Conservation (phyloP, 1,140 invertebrate genomes). For the Procambarus virginalis region DNA sequence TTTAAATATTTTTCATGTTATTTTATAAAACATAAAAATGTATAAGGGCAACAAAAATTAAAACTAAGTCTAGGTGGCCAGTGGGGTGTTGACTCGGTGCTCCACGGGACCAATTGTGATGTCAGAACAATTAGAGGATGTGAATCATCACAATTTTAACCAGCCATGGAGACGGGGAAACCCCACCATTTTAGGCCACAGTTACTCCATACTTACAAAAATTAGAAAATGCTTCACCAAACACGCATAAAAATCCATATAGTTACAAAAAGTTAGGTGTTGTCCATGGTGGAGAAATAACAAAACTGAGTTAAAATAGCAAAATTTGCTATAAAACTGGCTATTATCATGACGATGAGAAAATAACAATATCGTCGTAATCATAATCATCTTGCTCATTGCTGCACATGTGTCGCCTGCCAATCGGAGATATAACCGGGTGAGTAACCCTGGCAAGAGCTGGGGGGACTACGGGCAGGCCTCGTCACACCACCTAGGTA, state of each 20-base stretch:
- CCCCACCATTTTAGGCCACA: constrained; percentile 48
- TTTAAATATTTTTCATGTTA: constrained; percentile 68
- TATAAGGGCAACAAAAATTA: constrained; percentile 68
- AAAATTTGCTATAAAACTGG: constrained; percentile 60
- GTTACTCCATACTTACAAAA: constrained; percentile 67
- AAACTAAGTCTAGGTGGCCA: constrained; percentile 60
- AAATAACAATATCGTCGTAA: constrained; percentile 47
- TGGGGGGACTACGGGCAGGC: constrained; percentile 12
- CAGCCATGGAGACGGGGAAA: constrained; percentile 30
- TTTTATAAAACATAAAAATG: constrained; percentile 68
- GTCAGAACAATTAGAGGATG: neutral
- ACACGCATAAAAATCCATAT: constrained; percentile 67
- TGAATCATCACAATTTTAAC: neutral
- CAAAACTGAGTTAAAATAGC: constrained; percentile 63
- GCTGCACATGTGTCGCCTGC: constrained; percentile 60
- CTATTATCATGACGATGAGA: constrained; percentile 56
- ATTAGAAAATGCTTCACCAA: constrained; percentile 68
- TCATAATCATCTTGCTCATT: constrained; percentile 43
- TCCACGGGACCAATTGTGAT: neutral
- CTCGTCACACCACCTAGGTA: constrained; percentile 11
- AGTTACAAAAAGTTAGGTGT: constrained; percentile 65
- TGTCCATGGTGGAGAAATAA: constrained; percentile 67
- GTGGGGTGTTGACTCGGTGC: constrained; percentile 44
- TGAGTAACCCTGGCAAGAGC: constrained; percentile 35
- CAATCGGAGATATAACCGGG: constrained; percentile 37